A percentile compares a stretch with the other conserved stretches of the same genome.
These are phyloP conservation scores for Tribolium freemani DNA, from an alignment of 2,888 invertebrate genomes.

Conservation along the genomic window DNA sequence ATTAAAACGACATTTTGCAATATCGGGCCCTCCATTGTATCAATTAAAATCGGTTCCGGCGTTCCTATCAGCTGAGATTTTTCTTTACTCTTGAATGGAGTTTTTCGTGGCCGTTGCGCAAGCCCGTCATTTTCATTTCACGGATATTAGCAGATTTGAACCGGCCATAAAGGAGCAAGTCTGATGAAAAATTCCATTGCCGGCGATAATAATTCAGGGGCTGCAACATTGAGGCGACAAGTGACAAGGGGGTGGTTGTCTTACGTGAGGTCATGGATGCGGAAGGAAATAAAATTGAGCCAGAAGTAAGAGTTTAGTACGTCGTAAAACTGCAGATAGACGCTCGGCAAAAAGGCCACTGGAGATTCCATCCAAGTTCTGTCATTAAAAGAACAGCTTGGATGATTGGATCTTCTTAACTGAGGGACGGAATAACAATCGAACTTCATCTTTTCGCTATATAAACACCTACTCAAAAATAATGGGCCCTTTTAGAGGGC, in stretches of 20 bases:
- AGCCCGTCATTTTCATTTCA: conserved; percentile 32
- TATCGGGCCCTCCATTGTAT: neutral
- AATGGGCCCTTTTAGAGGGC: conserved; percentile 43
- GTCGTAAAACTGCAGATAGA: conserved; percentile 61
- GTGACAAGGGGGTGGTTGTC: conserved; percentile 47
- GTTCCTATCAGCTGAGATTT: neutral
- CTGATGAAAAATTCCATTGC: conserved; percentile 54
- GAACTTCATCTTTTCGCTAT: conserved; percentile 57
- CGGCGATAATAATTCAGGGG: conserved; percentile 53
- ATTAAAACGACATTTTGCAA: neutral
- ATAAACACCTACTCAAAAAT: conserved; percentile 58
- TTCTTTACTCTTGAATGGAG: neutral
- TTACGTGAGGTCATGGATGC: conserved; percentile 61
- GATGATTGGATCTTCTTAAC: conserved; percentile 62
- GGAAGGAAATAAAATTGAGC: conserved; percentile 59
- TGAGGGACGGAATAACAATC: conserved; percentile 60
- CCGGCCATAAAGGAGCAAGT: conserved; percentile 24
- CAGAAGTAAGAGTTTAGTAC: conserved; percentile 58
- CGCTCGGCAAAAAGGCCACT: conserved; percentile 58
- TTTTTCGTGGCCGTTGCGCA: neutral
- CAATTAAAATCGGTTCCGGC: neutral
- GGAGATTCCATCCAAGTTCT: conserved; percentile 61
- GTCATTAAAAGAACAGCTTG: conserved; percentile 62
- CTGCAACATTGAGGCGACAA: conserved; percentile 50
- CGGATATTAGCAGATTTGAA: conserved; percentile 33